A percentile compares a stretch with the other conserved stretches of the same genome.
phyloP scores from a whole-genome alignment of 2,797 vertebrate genomes.

The Enteromius radiatus region DNA sequence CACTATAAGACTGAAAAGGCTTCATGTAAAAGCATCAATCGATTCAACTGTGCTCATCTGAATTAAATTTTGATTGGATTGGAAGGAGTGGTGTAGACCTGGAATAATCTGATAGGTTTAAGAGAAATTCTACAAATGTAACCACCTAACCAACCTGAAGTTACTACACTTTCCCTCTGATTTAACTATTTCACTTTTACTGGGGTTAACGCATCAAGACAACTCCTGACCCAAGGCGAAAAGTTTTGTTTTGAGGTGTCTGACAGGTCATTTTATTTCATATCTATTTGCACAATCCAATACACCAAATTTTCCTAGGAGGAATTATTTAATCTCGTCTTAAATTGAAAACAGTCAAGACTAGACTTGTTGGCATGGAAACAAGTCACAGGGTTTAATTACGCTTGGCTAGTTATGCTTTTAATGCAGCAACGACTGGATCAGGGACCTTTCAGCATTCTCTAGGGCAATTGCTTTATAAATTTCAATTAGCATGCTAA shows the following conservation, averaged over 20 bases:
- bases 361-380: slow-evolving; percentile 57
- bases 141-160: background rate
- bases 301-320: slow-evolving; percentile 31
- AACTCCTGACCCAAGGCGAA: background rate
- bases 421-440: slow-evolving; percentile 55
- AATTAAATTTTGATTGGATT: background rate
- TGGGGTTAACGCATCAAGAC: background rate
- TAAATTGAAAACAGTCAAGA: slow-evolving; percentile 42
- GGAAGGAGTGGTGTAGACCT: background rate
- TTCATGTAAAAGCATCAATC: background rate
- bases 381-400: slow-evolving; percentile 59
- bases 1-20: background rate
- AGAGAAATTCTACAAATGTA: background rate
- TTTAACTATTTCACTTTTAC: background rate
- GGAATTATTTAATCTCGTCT: slow-evolving; percentile 43
- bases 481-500: slow-evolving; percentile 64
- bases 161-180: background rate
- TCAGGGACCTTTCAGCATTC: slow-evolving; percentile 58
- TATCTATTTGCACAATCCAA: slow-evolving; percentile 34
- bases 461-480: slow-evolving; percentile 57
- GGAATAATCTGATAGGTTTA: background rate
- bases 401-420: slow-evolving; percentile 60
- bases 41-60: background rate
- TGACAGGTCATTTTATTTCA: slow-evolving; percentile 35
- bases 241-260: slow-evolving; percentile 25